Conservation (phyloP, 2,888 invertebrate species). For the Dusona sp. region DNA sequence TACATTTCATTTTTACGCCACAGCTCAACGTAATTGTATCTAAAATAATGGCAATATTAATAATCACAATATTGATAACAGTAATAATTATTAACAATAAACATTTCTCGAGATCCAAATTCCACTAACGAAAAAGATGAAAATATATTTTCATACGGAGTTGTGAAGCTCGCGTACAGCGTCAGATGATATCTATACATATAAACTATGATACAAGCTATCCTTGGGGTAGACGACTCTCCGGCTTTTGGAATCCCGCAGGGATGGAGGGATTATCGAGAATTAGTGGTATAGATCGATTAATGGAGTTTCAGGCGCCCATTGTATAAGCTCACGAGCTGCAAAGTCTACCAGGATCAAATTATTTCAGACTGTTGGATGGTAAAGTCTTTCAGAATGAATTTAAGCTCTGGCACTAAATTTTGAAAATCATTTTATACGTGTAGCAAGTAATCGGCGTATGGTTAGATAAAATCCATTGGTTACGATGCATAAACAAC, state of each 20-base stretch:
- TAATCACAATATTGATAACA: neutral
- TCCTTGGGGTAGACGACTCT: neutral
- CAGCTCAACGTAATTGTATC: neutral
- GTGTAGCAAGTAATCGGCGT: neutral
- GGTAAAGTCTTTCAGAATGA: neutral
- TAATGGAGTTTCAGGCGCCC: conserved; percentile 6
- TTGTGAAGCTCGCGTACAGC: neutral
- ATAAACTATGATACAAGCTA: neutral
- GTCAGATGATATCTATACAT: neutral
- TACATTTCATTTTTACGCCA: neutral
- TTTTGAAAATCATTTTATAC: neutral
- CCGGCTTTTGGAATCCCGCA: conserved; percentile 1
- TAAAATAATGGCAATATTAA: neutral
- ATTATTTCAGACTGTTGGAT: neutral
- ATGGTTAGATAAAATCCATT: neutral
- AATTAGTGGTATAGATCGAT: conserved; percentile 19
- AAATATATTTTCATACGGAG: neutral
- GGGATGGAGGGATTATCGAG: conserved; percentile 37
- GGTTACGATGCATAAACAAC: neutral
- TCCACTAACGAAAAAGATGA: neutral
- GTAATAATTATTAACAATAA: neutral
- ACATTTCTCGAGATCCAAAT: neutral
- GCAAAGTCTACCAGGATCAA: neutral
- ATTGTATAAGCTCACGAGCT: conserved; percentile 3
- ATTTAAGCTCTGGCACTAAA: neutral